These are phyloP conservation scores for Melanargia galathea DNA, from an alignment of 2,888 invertebrate species.

Conservation along the genomic window DNA sequence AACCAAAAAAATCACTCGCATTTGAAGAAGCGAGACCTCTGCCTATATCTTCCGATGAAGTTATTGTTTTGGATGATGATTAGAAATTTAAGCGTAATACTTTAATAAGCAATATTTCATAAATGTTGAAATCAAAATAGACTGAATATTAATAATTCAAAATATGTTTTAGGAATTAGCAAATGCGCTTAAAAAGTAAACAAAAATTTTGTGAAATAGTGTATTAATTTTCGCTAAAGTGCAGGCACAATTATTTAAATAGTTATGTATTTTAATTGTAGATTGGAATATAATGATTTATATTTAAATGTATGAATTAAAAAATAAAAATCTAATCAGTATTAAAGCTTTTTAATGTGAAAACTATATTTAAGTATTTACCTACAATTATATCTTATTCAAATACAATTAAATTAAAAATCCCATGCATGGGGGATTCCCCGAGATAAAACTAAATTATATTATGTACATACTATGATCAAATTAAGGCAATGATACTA, in stretches of 20 bases:
- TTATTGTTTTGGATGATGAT: constrained; percentile 77
- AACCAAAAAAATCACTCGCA: constrained; percentile 61
- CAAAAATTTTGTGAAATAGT: neutral
- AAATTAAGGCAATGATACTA: too few species aligned
- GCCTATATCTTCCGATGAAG: constrained; percentile 67
- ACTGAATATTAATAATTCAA: neutral
- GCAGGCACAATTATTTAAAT: constrained; percentile 1
- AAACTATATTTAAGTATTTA: constrained; percentile 6
- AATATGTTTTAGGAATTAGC: neutral
- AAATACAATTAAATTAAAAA: too few species aligned
- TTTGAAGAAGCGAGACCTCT: constrained; percentile 58
- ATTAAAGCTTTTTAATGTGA: constrained; percentile 17
- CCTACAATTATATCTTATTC: neutral
- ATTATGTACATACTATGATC: too few species aligned
- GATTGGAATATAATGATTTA: neutral
- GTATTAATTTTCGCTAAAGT: neutral
- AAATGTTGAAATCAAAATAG: neutral
- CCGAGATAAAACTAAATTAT: neutral
- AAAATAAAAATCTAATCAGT: constrained; percentile 10
- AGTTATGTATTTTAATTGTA: neutral
- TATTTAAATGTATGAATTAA: neutral
- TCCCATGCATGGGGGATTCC: too few species aligned
- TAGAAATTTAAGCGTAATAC: constrained; percentile 34
- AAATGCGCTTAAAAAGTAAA: neutral
- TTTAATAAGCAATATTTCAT: neutral